phyloP scores from a whole-genome alignment of 1,140 invertebrate genomes.

The Palaemon carinicauda region DNA sequence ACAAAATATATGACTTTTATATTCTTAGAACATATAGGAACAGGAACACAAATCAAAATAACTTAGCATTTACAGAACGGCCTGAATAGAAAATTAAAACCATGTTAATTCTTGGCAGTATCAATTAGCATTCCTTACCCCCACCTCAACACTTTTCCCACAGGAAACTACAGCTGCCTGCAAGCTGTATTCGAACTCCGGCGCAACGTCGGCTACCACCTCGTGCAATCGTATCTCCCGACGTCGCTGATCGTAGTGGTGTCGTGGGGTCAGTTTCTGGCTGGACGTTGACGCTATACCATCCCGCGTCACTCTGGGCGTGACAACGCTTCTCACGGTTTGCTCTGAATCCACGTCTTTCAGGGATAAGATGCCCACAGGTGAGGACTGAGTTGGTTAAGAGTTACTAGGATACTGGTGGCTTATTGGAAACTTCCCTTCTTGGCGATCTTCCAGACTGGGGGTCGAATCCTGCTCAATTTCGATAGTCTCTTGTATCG shows the following conservation, averaged over 20 bases:
- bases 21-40: too few relatives aligned
- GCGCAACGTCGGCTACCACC: conserved; percentile 71
- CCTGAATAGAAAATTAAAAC: too few relatives aligned
- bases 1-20: too few relatives aligned
- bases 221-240: conserved; percentile 74
- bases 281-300: conserved; percentile 74
- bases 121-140: too few relatives aligned
- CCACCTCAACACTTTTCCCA: background rate
- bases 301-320: conserved; percentile 71
- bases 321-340: conserved; percentile 72
- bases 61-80: too few relatives aligned
- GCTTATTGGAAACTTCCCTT: too few relatives aligned
- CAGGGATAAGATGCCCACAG: conserved; percentile 53
- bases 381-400: background rate
- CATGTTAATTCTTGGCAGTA: too few relatives aligned
- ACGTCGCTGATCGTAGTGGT: conserved; percentile 75
- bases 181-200: conserved; percentile 69
- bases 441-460: too few relatives aligned
- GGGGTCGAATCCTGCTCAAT: too few relatives aligned
- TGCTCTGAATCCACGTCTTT: conserved; percentile 59
- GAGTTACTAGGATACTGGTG: too few relatives aligned
- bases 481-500: too few relatives aligned
- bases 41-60: too few relatives aligned
- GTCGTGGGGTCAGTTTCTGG: conserved; percentile 76
- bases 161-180: conserved; percentile 72